A percentile compares a stretch with the other conserved stretches of the same genome.
Conservation (phyloP, 2,888 invertebrate genomes). For the Sicus ferrugineus region DNA sequence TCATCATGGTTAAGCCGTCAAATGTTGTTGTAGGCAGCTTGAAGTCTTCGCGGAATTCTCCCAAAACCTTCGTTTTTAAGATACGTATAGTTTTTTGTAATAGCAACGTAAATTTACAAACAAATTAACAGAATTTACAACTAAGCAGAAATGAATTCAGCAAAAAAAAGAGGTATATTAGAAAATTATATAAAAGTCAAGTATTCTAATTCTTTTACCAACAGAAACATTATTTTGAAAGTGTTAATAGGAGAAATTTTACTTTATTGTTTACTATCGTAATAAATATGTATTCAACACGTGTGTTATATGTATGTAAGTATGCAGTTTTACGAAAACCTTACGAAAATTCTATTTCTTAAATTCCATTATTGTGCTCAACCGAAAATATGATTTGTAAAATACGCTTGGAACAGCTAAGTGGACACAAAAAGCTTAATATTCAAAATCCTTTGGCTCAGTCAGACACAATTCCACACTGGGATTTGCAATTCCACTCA, state of each 20-base stretch:
- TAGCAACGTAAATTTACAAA: neutral
- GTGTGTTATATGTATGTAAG: neutral
- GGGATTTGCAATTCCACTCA: slow-evolving; percentile 8
- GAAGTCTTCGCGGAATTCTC: neutral
- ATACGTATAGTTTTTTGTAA: neutral
- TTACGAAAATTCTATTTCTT: slow-evolving; percentile 24
- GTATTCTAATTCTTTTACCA: no score
- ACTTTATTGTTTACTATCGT: no score
- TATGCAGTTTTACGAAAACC: slow-evolving; percentile 17
- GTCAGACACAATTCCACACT: no score
- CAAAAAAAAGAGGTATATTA: no score
- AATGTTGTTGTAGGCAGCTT: no score
- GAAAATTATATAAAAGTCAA: no score
- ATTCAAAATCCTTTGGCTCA: neutral
- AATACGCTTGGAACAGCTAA: slow-evolving; percentile 12
- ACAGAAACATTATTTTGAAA: no score
- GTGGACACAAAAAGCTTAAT: slow-evolving; percentile 22
- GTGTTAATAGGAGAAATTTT: no score
- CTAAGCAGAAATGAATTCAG: no score
- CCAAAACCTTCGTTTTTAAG: neutral
- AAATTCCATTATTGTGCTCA: slow-evolving; percentile 23
- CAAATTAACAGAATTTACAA: neutral
- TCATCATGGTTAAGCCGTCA: no score
- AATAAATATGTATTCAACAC: neutral
- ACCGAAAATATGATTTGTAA: slow-evolving; percentile 10